Evolutionary conservation across 2,888 invertebrate genomes (phyloP), one percentile per base, ranked within the genome.

Genomic region (Sarcophaga carnaria): DNA sequence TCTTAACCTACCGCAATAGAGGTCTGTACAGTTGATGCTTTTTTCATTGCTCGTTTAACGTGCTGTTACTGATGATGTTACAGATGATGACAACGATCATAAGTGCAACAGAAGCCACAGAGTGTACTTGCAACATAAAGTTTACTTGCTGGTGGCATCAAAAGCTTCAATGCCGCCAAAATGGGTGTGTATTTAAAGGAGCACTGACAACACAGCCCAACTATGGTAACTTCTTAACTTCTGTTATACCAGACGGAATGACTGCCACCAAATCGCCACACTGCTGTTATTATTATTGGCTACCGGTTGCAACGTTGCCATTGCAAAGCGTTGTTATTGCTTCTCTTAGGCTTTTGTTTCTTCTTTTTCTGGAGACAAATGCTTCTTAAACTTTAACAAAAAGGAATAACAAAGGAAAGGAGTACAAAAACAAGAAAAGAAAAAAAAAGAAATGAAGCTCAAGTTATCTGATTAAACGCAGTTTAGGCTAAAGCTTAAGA

Each of bases 391-490:
- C 20, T 67, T 83, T 72, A 72, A 83, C 74, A 84, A 81, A 62
- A 60, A 74, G 25, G 71, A 76, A 83, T 74, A 83, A 85, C 84
- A 84, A 85, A 83, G 83, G 85, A 63, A 62, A 45, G 25, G 3
- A 27, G n/a, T 0, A 20, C 6, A 22, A 66, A 62, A 17, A 59
- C n/a, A 10, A 2, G 0, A 14, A 59, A 62, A 62, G 59, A 17
- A 59, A 71, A 71, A 47, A 77, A 71, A 27, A 71, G n/a, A 47
- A 72, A 77, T 67, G 72, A 86, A 80, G 67, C 72, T 80, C 71
- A 84, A 89, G 88, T 90, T 90, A 90, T 90, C 90, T 89, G 90
- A 90, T 89, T 89, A 89, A 89, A 88, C 83, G 88, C 88, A 88
- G 89, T 88, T 88, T 89, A 89, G 76, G 49, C 76, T 71, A 67